Evolutionary conservation across 2,888 invertebrate species (phyloP).

Genomic region (Hyppa rectilinea): DNA sequence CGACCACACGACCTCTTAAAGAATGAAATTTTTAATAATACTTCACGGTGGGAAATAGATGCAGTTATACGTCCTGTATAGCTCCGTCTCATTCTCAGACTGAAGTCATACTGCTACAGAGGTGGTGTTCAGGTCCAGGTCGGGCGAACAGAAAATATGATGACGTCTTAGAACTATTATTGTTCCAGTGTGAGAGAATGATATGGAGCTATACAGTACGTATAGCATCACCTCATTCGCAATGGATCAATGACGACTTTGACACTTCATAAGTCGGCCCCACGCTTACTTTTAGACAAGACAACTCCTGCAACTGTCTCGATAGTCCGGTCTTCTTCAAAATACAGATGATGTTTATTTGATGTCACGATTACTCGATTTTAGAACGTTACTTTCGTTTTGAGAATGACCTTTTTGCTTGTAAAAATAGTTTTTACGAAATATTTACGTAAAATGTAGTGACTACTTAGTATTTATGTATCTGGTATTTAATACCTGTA

Average conservation of each 20-base stretch:
- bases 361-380: neutral
- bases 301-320: neutral
- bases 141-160: too few species aligned
- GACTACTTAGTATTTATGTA: conserved; percentile 55
- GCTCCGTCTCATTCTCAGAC: too few species aligned
- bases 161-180: neutral
- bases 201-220: neutral
- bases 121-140: too few species aligned
- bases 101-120: too few species aligned
- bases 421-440: conserved; percentile 30
- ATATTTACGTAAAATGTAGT: conserved; percentile 27
- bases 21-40: too few species aligned
- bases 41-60: too few species aligned
- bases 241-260: neutral
- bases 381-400: conserved; percentile 31
- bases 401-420: conserved; percentile 26
- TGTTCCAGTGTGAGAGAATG: neutral
- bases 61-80: too few species aligned
- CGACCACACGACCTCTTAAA: too few species aligned
- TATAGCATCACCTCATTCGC: neutral
- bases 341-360: neutral
- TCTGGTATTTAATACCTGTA: conserved; percentile 58
- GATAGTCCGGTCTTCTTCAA: neutral
- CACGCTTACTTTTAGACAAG: neutral
- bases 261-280: neutral